A percentile compares a stretch with the other conserved stretches of the same genome.
Evolutionary conservation across 2,113 vertebrate species (phyloP).

Genomic region (Sturnus vulgaris): DNA sequence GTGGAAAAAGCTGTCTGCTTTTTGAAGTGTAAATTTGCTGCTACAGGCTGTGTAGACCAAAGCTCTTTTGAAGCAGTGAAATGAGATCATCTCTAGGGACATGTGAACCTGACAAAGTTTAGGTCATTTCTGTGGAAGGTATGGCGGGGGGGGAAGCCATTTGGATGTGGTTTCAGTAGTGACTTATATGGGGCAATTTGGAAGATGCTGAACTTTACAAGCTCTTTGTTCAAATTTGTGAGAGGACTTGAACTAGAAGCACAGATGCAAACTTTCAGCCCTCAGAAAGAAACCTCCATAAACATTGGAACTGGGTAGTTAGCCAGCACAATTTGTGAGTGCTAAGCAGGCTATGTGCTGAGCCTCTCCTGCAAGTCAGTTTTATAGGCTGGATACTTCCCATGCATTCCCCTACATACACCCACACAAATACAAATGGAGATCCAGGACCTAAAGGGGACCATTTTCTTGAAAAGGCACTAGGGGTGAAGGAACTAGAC

Average conservation of each 20-base stretch:
- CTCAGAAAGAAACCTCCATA: slow-evolving; percentile 5
- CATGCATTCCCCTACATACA: not conserved
- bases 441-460: not conserved
- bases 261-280: slow-evolving; percentile 22
- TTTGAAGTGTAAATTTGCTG: slow-evolving; percentile 87
- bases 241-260: slow-evolving; percentile 16
- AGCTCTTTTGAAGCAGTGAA: slow-evolving; percentile 85
- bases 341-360: not conserved
- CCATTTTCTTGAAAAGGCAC: not conserved
- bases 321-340: not conserved
- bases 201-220: slow-evolving; percentile 44
- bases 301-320: not conserved
- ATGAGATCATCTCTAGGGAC: slow-evolving; percentile 83
- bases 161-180: slow-evolving; percentile 42
- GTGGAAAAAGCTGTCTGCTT: slow-evolving; percentile 85
- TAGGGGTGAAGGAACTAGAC: not conserved
- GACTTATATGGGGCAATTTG: slow-evolving; percentile 44
- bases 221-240: slow-evolving; percentile 9
- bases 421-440: not conserved
- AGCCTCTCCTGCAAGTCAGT: not conserved
- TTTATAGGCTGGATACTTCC: not conserved
- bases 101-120: slow-evolving; percentile 80
- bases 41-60: slow-evolving; percentile 85
- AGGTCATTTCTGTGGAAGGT: slow-evolving; percentile 77
- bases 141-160: not conserved